phyloP scores from a whole-genome alignment of 1,140 invertebrate genomes.

The Cecropterus lyciades region DNA sequence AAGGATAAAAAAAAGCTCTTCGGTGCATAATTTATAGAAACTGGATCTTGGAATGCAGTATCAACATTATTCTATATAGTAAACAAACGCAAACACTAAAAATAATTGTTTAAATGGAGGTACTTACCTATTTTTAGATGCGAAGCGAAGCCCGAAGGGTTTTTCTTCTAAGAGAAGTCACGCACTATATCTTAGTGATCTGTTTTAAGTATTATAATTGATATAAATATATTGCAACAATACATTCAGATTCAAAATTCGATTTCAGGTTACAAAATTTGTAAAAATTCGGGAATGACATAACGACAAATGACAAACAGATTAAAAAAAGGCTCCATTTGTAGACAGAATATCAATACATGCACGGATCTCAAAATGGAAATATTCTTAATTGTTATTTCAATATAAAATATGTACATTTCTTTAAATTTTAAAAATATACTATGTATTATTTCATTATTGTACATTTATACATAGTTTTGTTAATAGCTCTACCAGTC shows the following conservation, averaged over 20 bases:
- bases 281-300: neutral
- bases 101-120: neutral
- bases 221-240: neutral
- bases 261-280: constrained; percentile 3
- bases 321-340: neutral
- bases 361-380: too few species aligned
- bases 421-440: too few species aligned
- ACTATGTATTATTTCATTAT: too few species aligned
- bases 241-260: constrained; percentile 6
- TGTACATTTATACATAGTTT: too few species aligned
- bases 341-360: too few species aligned
- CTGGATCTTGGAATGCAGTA: neutral
- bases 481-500: too few species aligned
- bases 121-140: constrained; percentile 3
- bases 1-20: neutral
- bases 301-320: neutral
- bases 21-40: neutral
- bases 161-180: neutral
- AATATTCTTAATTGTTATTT: too few species aligned
- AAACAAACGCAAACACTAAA: constrained; percentile 4
- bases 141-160: neutral
- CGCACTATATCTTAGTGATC: neutral
- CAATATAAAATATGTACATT: too few species aligned
- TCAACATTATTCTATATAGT: neutral
- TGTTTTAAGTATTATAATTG: neutral